Base-by-base conservation (phyloP, 2,113 vertebrate genomes). In the Colossoma macropomum region DNA sequence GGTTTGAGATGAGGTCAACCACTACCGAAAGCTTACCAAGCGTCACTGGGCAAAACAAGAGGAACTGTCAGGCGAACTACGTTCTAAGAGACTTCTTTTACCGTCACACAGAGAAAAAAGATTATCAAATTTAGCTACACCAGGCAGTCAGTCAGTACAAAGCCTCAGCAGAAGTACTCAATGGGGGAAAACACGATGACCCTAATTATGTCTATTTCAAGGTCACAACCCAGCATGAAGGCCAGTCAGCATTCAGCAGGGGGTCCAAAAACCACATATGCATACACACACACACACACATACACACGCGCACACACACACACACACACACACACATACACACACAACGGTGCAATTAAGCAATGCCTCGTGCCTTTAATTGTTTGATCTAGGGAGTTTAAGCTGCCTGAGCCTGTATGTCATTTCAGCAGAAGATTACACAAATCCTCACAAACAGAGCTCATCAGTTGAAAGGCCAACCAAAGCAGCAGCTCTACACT, bases 111-210 rank as follows among this genome's bases (percentile, higher is more conserved):
- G 1, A 11, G 8, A 17, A 52, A 50, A 23, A 23, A 1, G 7
- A 15, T 8, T n/a, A 11, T 28, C 77, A 79, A 38, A 27, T 6
- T n/a, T n/a, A 77, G 45, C 16, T 23, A 59, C 0, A 12, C 28
- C 50, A n/a, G 16, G 28, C 12, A 3, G 38, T 9, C 19, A 63
- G 30, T 19, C 50, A 34, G 70, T 4, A 10, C 6, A 23, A n/a
- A 54, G 10, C 17, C 3, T 16, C 19, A 8, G 38, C 27, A 70
- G 11, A 77, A 63, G 23, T 45, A 23, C 34, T 28, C 16, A 41
- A 63, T 45, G 23, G n/a, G n/a, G n/a, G n/a, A n/a, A 56, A 80
- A 82, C 79, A 50, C 38, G 16, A 71, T 48, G 30, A 56, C 77
- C 32, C 19, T 25, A 23, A 72, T 80, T 28, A 83, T 48, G 6